phyloP scores from a whole-genome alignment of 1,140 invertebrate genomes.

The Diachasmimorpha longicaudata region DNA sequence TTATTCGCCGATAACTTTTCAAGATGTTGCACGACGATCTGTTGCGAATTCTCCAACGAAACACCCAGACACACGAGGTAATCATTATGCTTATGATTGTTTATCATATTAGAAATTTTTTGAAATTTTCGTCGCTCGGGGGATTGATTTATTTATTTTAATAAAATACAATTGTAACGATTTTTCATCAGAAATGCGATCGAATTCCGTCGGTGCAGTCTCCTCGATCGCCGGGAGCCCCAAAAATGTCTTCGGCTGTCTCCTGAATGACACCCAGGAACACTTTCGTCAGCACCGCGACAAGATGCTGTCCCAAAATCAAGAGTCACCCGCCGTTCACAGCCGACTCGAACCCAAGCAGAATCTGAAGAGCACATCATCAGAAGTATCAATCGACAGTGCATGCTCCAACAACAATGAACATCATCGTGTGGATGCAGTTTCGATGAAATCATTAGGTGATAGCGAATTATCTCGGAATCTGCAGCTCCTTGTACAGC shows the following conservation, averaged over 20 bases:
- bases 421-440: neutral
- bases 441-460: slow-evolving; percentile 18
- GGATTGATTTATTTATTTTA: no score
- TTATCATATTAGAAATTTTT: no score
- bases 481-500: slow-evolving; percentile 42
- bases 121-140: no score
- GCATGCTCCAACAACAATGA: neutral
- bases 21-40: slow-evolving; percentile 78
- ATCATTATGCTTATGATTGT: slow-evolving; percentile 23
- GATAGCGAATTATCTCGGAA: slow-evolving; percentile 37
- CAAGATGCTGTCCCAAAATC: slow-evolving; percentile 39
- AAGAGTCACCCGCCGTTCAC: slow-evolving; percentile 26
- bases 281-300: slow-evolving; percentile 65
- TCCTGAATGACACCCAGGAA: slow-evolving; percentile 66
- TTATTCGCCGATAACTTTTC: slow-evolving; percentile 85
- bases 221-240: slow-evolving; percentile 53
- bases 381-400: slow-evolving; percentile 30
- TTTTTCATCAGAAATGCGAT: slow-evolving; percentile 61
- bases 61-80: slow-evolving; percentile 51
- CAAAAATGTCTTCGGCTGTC: slow-evolving; percentile 62
- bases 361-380: slow-evolving; percentile 20
- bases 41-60: slow-evolving; percentile 75
- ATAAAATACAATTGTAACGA: no score
- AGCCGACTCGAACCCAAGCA: slow-evolving; percentile 43
- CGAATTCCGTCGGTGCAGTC: slow-evolving; percentile 68